Base-by-base conservation (phyloP, 2,888 invertebrate genomes). In the Rosalia funebris region DNA sequence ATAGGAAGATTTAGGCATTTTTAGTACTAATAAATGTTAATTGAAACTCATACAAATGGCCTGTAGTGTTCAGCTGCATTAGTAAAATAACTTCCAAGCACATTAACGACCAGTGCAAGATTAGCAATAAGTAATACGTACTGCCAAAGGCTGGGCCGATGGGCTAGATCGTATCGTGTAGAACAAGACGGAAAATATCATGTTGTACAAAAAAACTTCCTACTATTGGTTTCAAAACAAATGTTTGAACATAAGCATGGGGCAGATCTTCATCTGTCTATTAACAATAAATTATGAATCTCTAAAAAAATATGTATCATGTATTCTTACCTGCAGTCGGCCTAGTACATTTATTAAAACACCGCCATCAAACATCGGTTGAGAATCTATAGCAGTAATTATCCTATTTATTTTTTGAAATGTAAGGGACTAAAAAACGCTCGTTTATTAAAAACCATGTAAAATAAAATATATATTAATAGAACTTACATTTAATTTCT, bases 331-430 rank as follows among this genome's bases (percentile, higher is more conserved):
- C 92, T 98, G 93, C 78, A 98, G 86, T 84, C 97, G 92, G 75
- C 98, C 98, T 72, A 98, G 87, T 52, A 98, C 98, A 85, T 93
- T 93, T 72, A 98, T 95, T 81, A 98, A 83, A 71, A 98, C 93
- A 66, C 97, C 97, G 62, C 97, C 98, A 83, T 97, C 98, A 78
- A 94, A 93, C 88, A 94, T 96, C n/a, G 98, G 98, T 82, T 98
- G 98, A 47, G 95, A 95, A 82, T 98, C 98, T 64, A 96, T 90
- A 17, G 94, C 91, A 60, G 98, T 97, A 79, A 98, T 90, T 77
- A 90, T 87, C 82, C 97, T 90, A 80, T 90, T 90, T 76, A 98
- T 97, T 85, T 93, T 93, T 87, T 94, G 93, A 86, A 98, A 97
- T 69, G 91, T 87, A 81, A 98, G 86, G 79, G 90, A 89, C 95